Conservation (phyloP, 2,113 vertebrate genomes). For the Aythya baeri region DNA sequence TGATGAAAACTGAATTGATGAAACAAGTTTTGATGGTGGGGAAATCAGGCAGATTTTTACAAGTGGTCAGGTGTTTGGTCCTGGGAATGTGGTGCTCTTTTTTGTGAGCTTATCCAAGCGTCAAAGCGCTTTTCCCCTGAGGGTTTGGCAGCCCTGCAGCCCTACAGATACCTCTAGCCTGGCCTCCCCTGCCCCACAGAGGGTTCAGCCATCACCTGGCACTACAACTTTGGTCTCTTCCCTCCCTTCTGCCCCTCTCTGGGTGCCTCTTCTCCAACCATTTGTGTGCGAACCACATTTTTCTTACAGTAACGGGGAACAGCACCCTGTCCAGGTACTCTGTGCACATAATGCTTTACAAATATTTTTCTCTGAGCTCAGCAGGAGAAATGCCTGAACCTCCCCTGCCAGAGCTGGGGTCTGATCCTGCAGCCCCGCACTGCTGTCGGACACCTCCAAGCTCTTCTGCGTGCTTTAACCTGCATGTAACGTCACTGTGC, state of each 20-base stretch:
- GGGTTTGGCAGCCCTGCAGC: not conserved
- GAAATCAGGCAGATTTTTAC: not conserved
- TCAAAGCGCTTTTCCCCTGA: not conserved
- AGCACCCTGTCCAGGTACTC: not conserved
- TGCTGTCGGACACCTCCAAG: not conserved
- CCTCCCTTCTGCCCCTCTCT: not conserved
- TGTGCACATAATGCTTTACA: not conserved
- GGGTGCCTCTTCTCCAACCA: fast-evolving
- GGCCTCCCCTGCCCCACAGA: not conserved
- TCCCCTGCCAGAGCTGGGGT: not conserved
- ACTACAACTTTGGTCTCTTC: not conserved
- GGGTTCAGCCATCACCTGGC: too few species aligned
- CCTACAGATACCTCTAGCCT: not conserved
- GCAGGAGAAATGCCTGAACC: not conserved
- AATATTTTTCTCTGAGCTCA: not conserved
- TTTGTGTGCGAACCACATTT: not conserved
- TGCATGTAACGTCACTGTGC: not conserved
- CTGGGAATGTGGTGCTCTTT: not conserved
- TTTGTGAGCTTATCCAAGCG: not conserved
- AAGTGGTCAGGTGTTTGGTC: not conserved
- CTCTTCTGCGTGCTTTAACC: fast-evolving
- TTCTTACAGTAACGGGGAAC: slow-evolving; percentile 27
- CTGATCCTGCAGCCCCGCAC: fast-evolving
- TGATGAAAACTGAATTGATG: not conserved
- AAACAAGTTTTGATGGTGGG: not conserved